Evolutionary conservation across 2,888 invertebrate species (phyloP).

Genomic region (Chelonus formosanus): DNA sequence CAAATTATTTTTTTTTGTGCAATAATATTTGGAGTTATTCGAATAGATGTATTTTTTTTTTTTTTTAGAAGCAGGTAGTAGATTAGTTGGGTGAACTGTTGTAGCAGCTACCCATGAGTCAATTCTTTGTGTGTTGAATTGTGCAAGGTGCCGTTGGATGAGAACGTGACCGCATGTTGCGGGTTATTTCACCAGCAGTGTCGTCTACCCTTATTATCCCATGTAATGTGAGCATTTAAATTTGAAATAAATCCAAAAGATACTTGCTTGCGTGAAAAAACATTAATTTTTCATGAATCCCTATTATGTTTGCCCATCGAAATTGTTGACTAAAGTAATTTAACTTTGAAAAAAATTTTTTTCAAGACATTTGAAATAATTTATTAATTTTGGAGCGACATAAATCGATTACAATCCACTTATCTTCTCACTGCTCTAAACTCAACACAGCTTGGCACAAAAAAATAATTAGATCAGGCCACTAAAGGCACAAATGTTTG

Average conservation of each 20-base stretch:
- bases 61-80: slow-evolving; percentile 9
- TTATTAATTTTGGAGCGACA: too few relatives aligned
- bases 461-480: too few relatives aligned
- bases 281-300: background rate
- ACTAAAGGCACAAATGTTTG: too few relatives aligned
- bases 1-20: too few relatives aligned
- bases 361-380: too few relatives aligned
- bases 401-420: too few relatives aligned
- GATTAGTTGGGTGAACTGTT: slow-evolving; percentile 4
- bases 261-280: background rate
- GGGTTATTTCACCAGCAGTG: slow-evolving; percentile 3
- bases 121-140: slow-evolving; percentile 14
- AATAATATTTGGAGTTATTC: too few relatives aligned
- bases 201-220: slow-evolving; percentile 16
- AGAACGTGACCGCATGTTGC: slow-evolving; percentile 6
- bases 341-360: too few relatives aligned
- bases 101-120: background rate
- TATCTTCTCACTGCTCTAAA: too few relatives aligned
- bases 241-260: slow-evolving; percentile 19
- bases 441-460: too few relatives aligned
- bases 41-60: background rate
- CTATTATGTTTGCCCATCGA: too few relatives aligned
- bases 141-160: slow-evolving; percentile 16
- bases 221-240: slow-evolving; percentile 22
- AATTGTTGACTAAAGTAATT: too few relatives aligned